Conservation (phyloP, 2,113 vertebrate genomes). For the Odontophorus gujanensis region DNA sequence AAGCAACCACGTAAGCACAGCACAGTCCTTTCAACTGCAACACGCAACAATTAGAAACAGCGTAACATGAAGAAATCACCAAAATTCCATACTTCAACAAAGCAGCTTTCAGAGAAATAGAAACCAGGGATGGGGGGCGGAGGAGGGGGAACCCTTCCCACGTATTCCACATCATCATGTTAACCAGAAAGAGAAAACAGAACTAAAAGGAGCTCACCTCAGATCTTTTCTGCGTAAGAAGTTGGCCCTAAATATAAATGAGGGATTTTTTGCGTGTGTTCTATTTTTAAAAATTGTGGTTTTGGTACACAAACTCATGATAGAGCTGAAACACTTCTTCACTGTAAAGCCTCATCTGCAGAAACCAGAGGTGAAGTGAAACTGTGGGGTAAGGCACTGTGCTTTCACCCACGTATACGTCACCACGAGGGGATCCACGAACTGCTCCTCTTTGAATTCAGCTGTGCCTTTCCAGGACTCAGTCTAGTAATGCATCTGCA, state of each 20-base stretch:
- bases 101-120: conserved; percentile 41
- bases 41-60: background rate
- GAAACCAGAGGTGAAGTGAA: conserved; percentile 16
- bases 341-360: conserved; percentile 18
- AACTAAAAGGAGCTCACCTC: conserved; percentile 25
- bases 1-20: accelerated
- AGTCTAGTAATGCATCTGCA: background rate
- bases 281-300: conserved; percentile 35
- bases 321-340: conserved; percentile 2
- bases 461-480: background rate
- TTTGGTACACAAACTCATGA: background rate
- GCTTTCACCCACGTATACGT: background rate
- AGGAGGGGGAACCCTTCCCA: background rate
- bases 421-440: background rate
- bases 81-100: conserved; percentile 29
- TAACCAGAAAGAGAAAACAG: conserved; percentile 46
- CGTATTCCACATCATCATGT: background rate
- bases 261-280: background rate
- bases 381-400: background rate
- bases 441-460: background rate
- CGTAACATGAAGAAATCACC: background rate
- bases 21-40: accelerated
- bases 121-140: background rate
- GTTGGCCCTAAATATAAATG: conserved; percentile 10
- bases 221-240: background rate